These are phyloP conservation scores for Agrilus mali DNA, from an alignment of 2,888 invertebrate genomes.

Conservation along the genomic window DNA sequence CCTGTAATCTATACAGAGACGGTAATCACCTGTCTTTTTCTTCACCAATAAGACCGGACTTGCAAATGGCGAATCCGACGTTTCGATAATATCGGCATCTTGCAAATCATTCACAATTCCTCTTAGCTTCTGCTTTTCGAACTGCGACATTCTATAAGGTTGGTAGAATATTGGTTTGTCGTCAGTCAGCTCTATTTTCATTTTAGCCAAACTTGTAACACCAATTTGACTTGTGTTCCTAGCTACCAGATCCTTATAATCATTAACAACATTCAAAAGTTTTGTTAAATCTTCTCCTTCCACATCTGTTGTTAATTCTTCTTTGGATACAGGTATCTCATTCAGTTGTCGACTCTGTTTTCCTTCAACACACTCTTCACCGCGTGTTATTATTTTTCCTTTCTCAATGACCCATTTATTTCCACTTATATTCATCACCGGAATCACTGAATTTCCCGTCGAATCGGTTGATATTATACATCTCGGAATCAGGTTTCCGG, in stretches of 20 bases:
- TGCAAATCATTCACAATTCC: slow-evolving; percentile 8
- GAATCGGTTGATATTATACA: no score
- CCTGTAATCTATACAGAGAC: background rate
- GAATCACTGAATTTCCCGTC: no score
- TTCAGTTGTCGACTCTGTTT: no score
- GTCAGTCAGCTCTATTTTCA: background rate
- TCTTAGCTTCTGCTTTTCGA: slow-evolving; percentile 4
- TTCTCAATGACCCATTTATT: no score
- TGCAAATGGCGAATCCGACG: slow-evolving; percentile 14
- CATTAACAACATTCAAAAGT: background rate
- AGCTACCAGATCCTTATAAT: slow-evolving; percentile 1
- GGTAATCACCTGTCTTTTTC: no score
- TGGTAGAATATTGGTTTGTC: background rate
- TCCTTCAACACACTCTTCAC: no score
- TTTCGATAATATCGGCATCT: slow-evolving; percentile 15
- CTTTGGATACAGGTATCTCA: no score
- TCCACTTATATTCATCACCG: no score
- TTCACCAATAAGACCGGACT: no score
- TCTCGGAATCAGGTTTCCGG: no score
- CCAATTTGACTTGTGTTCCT: background rate
- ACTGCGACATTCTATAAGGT: no score
- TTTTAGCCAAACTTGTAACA: background rate
- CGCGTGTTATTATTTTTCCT: no score
- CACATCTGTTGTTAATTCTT: background rate
- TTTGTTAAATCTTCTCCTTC: background rate